phyloP scores from a whole-genome alignment of 2,113 vertebrate species.

The Lanius collurio region DNA sequence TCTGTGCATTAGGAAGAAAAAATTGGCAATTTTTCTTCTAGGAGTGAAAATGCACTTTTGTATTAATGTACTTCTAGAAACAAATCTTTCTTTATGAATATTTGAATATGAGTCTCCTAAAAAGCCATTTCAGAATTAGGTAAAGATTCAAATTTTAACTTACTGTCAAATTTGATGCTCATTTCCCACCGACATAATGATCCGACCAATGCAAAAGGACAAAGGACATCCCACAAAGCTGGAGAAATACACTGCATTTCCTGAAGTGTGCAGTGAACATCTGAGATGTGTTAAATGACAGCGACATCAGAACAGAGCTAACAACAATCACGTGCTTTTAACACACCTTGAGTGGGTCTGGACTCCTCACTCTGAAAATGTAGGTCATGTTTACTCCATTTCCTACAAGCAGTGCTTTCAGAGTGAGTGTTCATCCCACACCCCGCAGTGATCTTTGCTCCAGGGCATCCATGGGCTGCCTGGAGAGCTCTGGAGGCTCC shows the following conservation, averaged over 20 bases:
- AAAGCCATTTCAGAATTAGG: not conserved
- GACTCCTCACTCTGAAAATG: not conserved
- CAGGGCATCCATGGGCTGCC: not conserved
- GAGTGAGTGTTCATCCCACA: not conserved
- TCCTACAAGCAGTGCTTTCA: not conserved
- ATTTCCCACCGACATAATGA: not conserved
- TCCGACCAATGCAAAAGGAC: not conserved
- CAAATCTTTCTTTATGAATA: not conserved
- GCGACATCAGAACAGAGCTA: not conserved
- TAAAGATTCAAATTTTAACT: not conserved
- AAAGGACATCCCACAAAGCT: not conserved
- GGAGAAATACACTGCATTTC: not conserved
- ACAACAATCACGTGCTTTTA: not conserved
- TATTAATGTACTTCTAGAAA: not conserved
- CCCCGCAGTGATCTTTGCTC: not conserved
- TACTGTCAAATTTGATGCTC: not conserved
- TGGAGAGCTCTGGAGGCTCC: not conserved
- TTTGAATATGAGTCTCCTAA: not conserved
- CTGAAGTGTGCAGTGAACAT: not conserved
- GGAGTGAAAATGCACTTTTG: not conserved
- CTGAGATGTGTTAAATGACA: not conserved
- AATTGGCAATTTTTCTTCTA: not conserved
- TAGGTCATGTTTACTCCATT: slow-evolving; percentile 9
- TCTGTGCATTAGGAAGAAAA: not conserved
- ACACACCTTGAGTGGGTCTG: not conserved